These are phyloP conservation scores for Ciconia nigra DNA, from an alignment of 2,797 vertebrate genomes.

Conservation along the genomic window DNA sequence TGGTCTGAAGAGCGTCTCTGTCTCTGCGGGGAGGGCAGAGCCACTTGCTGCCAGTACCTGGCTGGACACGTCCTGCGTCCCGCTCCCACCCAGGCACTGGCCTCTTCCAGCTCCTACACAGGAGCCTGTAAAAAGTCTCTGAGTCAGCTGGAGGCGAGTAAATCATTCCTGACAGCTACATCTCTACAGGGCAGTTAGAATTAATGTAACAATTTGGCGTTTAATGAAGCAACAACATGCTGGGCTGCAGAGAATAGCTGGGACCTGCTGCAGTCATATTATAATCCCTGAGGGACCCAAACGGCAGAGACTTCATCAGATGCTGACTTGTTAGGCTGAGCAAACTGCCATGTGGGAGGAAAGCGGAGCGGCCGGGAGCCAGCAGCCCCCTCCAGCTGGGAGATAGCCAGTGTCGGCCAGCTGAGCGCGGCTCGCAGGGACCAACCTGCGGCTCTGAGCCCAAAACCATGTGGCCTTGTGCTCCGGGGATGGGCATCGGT, in stretches of 20 bases:
- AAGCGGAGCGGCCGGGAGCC: not conserved
- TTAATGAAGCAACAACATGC: constrained; percentile 86
- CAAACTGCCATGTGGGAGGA: not conserved
- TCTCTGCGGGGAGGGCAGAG: not conserved
- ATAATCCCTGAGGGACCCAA: constrained; percentile 33
- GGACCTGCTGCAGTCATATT: constrained; percentile 58
- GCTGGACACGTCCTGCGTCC: not conserved
- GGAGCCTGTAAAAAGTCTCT: constrained; percentile 6
- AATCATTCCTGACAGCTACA: constrained; percentile 92
- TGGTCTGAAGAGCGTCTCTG: not conserved
- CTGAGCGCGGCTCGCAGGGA: not conserved
- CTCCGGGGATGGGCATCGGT: not conserved
- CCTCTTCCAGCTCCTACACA: not conserved
- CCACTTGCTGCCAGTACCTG: not conserved
- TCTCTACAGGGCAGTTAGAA: constrained; percentile 87
- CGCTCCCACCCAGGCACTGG: not conserved
- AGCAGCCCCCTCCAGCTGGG: constrained; percentile 8
- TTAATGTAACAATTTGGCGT: constrained; percentile 89
- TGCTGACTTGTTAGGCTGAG: constrained; percentile 26
- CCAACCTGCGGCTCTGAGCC: not conserved
- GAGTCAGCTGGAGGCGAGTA: constrained; percentile 86
- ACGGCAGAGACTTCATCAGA: constrained; percentile 51
- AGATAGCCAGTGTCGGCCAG: not conserved
- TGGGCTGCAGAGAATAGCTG: constrained; percentile 44
- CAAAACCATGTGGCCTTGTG: rapidly evolving